phyloP scores from a whole-genome alignment of 2,797 vertebrate genomes.

The Protonibea diacanthus region DNA sequence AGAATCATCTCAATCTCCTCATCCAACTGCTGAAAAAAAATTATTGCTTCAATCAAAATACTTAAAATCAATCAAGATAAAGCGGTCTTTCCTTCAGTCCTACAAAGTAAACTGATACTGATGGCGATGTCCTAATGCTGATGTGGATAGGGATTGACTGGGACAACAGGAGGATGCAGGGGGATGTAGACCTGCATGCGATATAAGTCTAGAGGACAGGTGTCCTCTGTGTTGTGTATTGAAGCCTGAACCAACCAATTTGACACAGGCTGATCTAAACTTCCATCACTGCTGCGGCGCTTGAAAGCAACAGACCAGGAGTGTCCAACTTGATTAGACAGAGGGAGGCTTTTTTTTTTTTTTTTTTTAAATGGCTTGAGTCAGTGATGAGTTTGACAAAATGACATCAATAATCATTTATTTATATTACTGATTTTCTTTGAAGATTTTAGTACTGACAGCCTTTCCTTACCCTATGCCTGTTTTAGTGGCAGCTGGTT shows the following conservation, averaged over 20 bases:
- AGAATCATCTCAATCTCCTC: no score
- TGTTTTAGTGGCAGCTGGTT: constrained; percentile 42
- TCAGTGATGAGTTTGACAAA: constrained; percentile 34
- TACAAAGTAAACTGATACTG: neutral
- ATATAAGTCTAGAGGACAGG: constrained; percentile 35
- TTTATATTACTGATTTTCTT: constrained; percentile 48
- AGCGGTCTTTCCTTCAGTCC: neutral
- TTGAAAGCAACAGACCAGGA: constrained; percentile 55
- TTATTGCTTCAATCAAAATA: neutral
- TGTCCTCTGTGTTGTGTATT: constrained; percentile 25
- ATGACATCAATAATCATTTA: constrained; percentile 48
- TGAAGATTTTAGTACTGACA: constrained; percentile 50
- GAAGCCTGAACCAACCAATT: constrained; percentile 60
- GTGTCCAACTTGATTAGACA: constrained; percentile 43
- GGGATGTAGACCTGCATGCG: constrained; percentile 16
- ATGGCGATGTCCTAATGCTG: constrained; percentile 18
- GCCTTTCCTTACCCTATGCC: constrained; percentile 16
- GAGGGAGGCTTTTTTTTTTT: constrained; percentile 17
- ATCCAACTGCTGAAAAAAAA: no score
- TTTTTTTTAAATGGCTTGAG: constrained; percentile 27
- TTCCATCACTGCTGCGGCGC: constrained; percentile 25
- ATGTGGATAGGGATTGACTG: constrained; percentile 1
- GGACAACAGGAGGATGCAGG: neutral
- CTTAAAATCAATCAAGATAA: neutral
- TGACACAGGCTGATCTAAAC: constrained; percentile 53